Evolutionary conservation across 1,140 invertebrate species (phyloP).

Genomic region (Tetraneura akinire): DNA sequence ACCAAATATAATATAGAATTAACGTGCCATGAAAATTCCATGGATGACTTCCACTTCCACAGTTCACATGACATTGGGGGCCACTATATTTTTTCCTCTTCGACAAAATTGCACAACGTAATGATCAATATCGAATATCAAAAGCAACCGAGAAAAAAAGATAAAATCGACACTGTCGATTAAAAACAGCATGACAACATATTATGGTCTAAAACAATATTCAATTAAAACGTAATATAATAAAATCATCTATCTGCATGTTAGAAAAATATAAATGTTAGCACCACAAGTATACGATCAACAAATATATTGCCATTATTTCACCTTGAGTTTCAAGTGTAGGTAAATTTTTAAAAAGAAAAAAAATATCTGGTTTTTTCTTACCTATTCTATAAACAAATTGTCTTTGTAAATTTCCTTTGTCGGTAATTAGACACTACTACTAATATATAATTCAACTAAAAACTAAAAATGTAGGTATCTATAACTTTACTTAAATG

Average conservation of each 20-base stretch:
- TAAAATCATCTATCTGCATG: neutral
- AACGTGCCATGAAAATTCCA: conserved; percentile 20
- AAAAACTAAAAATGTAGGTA: too few species aligned
- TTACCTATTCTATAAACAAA: too few species aligned
- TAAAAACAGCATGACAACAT: conserved; percentile 2
- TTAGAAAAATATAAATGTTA: neutral
- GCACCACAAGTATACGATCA: neutral
- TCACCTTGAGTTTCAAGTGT: neutral
- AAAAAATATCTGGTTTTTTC: too few species aligned
- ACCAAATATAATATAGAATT: neutral
- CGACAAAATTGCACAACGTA: neutral
- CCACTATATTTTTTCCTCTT: neutral
- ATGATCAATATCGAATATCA: conserved; percentile 18
- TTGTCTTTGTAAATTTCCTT: too few species aligned
- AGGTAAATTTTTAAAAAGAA: too few species aligned
- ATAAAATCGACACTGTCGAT: neutral
- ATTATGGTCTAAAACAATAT: too few species aligned
- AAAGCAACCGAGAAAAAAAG: neutral
- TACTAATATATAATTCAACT: too few species aligned
- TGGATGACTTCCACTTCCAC: neutral
- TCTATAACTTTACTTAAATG: too few species aligned
- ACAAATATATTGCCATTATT: neutral
- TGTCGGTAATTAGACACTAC: too few species aligned
- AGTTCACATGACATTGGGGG: conserved; percentile 1
- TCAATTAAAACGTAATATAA: conserved; percentile 2